Percentiles rank a stretch among this genome's conserved stretches.
Evolutionary conservation across 1,140 invertebrate genomes (phyloP).

Genomic region (Matsumurasca onukii): DNA sequence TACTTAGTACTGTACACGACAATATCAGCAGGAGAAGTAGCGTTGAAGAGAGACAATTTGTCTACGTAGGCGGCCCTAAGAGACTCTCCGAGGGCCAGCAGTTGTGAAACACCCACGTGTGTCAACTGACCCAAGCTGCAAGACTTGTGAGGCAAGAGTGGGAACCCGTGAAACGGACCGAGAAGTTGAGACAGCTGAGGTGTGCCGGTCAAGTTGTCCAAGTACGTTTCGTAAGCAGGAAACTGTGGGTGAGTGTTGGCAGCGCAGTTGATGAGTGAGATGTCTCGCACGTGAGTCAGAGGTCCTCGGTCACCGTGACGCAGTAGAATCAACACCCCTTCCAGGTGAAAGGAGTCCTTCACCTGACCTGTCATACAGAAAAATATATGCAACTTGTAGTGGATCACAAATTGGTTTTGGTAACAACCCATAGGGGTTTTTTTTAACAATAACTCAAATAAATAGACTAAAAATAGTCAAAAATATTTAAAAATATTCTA

Average conservation of each 20-base stretch:
- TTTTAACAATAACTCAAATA: too few relatives aligned
- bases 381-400: too few relatives aligned
- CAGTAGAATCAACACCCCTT: conserved; percentile 76
- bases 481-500: too few relatives aligned
- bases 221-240: conserved; percentile 51
- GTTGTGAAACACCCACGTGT: conserved; percentile 65
- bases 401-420: too few relatives aligned
- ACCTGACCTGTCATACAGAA: conserved; percentile 51
- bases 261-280: conserved; percentile 75
- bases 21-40: conserved; percentile 59
- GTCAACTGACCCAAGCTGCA: conserved; percentile 71
- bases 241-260: conserved; percentile 40
- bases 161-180: conserved; percentile 81
- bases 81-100: conserved; percentile 72
- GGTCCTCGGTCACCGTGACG: conserved; percentile 88
- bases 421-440: too few relatives aligned
- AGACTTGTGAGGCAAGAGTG: conserved; percentile 48
- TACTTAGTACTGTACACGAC: conserved; percentile 80
- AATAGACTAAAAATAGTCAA: too few relatives aligned
- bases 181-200: conserved; percentile 67
- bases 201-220: conserved; percentile 59
- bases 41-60: conserved; percentile 54
- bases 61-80: conserved; percentile 68
- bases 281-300: conserved; percentile 72
- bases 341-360: conserved; percentile 65